These are phyloP conservation scores for Limnothrissa miodon DNA, from an alignment of 2,113 vertebrate genomes.

Conservation along the genomic window DNA sequence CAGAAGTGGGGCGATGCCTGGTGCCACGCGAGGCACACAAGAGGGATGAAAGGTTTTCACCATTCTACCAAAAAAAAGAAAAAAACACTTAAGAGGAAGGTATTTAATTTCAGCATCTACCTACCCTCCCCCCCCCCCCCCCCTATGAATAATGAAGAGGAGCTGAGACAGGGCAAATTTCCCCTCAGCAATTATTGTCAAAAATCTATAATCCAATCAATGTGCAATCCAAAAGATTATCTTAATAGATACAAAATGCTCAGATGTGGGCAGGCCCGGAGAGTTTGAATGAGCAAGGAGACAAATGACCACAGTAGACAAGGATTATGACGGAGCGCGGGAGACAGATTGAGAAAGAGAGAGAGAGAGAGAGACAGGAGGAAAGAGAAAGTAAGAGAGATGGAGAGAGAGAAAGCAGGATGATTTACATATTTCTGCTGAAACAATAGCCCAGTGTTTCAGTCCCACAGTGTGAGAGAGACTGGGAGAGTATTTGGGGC, in stretches of 20 bases:
- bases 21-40: background rate
- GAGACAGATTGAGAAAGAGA: background rate
- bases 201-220: conserved; percentile 77
- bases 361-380: background rate
- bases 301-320: conserved; percentile 45
- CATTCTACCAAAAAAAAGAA: conserved; percentile 37
- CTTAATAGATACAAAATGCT: conserved; percentile 69
- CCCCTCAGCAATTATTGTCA: conserved; percentile 73
- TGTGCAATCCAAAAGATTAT: conserved; percentile 76
- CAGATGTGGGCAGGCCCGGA: background rate
- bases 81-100: conserved; percentile 22
- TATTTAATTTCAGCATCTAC: conserved; percentile 58
- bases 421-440: conserved; percentile 73
- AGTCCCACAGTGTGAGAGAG: background rate
- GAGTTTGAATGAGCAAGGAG: background rate
- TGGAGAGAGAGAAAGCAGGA: conserved; percentile 16
- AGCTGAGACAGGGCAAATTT: conserved; percentile 66
- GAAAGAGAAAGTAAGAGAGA: background rate
- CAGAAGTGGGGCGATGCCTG: conserved; percentile 24
- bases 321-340: background rate
- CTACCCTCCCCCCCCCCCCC: conserved; percentile 70
- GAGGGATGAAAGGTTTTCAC: conserved; percentile 32
- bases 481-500: conserved; percentile 52
- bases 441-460: conserved; percentile 41
- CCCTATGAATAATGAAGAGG: conserved; percentile 76